Evolutionary conservation across 2,113 vertebrate genomes (phyloP).

Genomic region (Trichomycterus rosablanca): DNA sequence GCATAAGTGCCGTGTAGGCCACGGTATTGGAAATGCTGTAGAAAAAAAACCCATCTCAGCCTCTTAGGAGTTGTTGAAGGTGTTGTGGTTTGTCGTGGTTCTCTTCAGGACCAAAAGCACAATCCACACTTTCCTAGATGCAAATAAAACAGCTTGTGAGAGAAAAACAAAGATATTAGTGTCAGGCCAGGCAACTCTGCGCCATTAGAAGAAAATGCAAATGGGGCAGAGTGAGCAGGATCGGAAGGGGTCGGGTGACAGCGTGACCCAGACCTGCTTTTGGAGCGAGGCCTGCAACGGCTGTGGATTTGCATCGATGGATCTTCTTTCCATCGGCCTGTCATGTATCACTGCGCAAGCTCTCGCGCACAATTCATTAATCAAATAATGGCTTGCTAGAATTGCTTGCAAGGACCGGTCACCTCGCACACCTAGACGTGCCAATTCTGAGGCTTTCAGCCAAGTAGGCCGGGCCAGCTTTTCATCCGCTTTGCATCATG

Average conservation of each 20-base stretch:
- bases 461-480: conserved; percentile 2
- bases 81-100: neutral
- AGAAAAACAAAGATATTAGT: conserved; percentile 65
- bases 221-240: conserved; percentile 51
- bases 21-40: conserved; percentile 9
- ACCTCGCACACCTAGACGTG: conserved; percentile 43
- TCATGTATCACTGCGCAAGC: conserved; percentile 61
- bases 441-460: conserved; percentile 39
- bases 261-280: conserved; percentile 54
- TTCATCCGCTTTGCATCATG: conserved; percentile 1
- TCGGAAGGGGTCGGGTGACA: conserved; percentile 60
- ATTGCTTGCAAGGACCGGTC: conserved; percentile 14
- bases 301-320: conserved; percentile 69
- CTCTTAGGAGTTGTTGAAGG: neutral
- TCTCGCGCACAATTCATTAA: conserved; percentile 66
- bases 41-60: too few species aligned
- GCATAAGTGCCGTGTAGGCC: conserved; percentile 5
- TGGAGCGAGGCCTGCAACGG: conserved; percentile 46
- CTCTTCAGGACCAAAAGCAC: conserved; percentile 27
- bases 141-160: conserved; percentile 55
- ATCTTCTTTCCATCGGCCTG: conserved; percentile 68
- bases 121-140: conserved; percentile 57
- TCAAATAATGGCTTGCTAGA: conserved; percentile 60
- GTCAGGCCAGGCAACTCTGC: conserved; percentile 47
- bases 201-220: conserved; percentile 66